Percentiles rank a stretch among this genome's conserved stretches.
phyloP scores from a whole-genome alignment of 2,888 invertebrate species.

The Tachina fera region DNA sequence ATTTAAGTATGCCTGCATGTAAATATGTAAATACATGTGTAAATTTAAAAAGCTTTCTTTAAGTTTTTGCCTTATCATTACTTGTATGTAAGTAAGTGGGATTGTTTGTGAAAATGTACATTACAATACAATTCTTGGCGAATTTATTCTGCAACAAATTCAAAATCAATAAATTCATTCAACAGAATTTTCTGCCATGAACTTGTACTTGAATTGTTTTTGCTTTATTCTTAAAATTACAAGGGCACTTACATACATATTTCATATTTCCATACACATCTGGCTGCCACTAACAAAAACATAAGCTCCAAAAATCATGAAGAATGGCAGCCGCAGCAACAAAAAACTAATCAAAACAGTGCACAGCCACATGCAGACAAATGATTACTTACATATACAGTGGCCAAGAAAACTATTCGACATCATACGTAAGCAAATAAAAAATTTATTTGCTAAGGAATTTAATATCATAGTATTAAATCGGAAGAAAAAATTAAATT shows the following conservation, averaged over 20 bases:
- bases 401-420: too few relatives aligned
- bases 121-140: not conserved
- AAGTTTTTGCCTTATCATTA: not conserved
- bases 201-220: slow-evolving; percentile 66
- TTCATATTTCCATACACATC: slow-evolving; percentile 48
- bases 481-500: too few relatives aligned
- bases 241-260: slow-evolving; percentile 42
- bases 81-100: too few relatives aligned
- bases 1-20: too few relatives aligned
- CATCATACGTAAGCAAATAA: too few relatives aligned
- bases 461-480: too few relatives aligned
- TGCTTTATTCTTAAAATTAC: slow-evolving; percentile 8
- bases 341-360: slow-evolving; percentile 51
- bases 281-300: slow-evolving; percentile 28
- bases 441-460: too few relatives aligned
- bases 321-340: slow-evolving; percentile 16
- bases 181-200: slow-evolving; percentile 38
- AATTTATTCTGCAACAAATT: not conserved
- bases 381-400: not conserved
- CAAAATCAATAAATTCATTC: slow-evolving; percentile 45
- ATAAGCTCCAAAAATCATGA: slow-evolving; percentile 53
- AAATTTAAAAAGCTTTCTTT: too few relatives aligned
- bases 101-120: too few relatives aligned
- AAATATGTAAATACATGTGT: too few relatives aligned
- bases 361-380: not conserved